Base-by-base conservation (phyloP, 2,113 vertebrate genomes). In the Takifugu bimaculatus region DNA sequence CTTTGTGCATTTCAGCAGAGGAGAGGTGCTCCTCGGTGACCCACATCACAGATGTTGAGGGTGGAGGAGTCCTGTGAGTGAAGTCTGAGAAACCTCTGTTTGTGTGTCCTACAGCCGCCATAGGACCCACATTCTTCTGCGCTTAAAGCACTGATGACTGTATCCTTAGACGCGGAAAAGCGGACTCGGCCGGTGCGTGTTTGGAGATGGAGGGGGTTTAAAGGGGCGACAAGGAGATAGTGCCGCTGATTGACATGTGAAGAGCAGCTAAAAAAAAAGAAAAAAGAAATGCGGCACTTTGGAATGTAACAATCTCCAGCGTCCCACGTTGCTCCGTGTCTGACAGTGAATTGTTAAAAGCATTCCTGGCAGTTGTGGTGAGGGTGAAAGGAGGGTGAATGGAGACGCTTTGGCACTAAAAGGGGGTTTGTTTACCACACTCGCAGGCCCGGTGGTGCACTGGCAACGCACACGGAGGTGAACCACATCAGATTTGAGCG, bases 291-390 rank as follows among this genome's bases (percentile, higher is more conserved):
- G 70, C 75, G 75, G 70, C 79, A 65, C 76, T 74, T 71, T 79
- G 87, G 89, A 91, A 92, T 90, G 88, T 58, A 75, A 82, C 87
- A 87, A 85, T 90, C 88, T 88, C 77, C 75, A 57, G 73, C 26
- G 62, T 83, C 80, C 89, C 81, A 54, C 75, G 81, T 88, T 82
- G 82, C 77, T 80, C 79, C 63, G 63, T 60, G 72, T 82, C 80
- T 44, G 20, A 84, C 74, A 54, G 77, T 75, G 74, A 83, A 87
- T 82, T 74, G 77, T 88, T 91, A 86, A 90, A 90, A 89, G 90
- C 88, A 91, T 91, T 91, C 89, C 88, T 74, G 81, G 68, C 68
- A 47, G 81, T 72, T 64, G 64, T 72, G 74, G 75, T 74, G 83
- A 75, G 77, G 84, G 75, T 78, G 78, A 79, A 81, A 84, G 68